Base-by-base conservation (phyloP, 1,140 invertebrate genomes). In the Bombyx mori region DNA sequence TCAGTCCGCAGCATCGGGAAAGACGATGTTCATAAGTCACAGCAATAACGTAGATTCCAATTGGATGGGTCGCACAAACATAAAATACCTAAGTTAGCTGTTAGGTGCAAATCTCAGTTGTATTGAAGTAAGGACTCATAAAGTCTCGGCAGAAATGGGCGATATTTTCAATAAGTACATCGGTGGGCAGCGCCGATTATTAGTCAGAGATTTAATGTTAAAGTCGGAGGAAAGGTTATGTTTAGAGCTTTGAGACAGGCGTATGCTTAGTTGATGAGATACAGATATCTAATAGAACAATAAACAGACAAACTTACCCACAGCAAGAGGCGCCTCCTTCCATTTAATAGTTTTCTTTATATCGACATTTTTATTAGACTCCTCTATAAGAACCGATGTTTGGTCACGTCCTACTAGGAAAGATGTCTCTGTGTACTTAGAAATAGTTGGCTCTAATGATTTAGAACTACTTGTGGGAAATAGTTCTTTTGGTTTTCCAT, bases 391-490 rank as follows among this genome's bases (percentile, higher is more conserved):
- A 61, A 96, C 93, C 1, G 94, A 94, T 68, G 95, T 93, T n/a
- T 92, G 92, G 82, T 98, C 96, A 77, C 94, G 91, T 10, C 94
- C 93, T 10, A 97, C 83, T 18, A 94, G 92, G 77, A 97, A 93
- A 8, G 91, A 91, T 55, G 90, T 91, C 63, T 94, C 91, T 7
- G 92, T 91, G 62, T 97, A 86, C 80, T 92, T 92, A 2, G 92
- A 91, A 60, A 97, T 82, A 42, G 82, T 86, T 7, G 97, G 97
- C 75, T 99, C 97, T 35, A 92, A 89, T 50, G 93, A 93, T 79
- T 93, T 91, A 0, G 88, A 90, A 61, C 91, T 94, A 49, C 94
- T 96, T 3, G 94, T 95, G 1, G 95, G 93, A 86, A 98, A 98
- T 18, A 98, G 88, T 73, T 96, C 95, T 75, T 92, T 93, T 12